These are phyloP conservation scores for Ooceraea biroi DNA, from an alignment of 1,140 invertebrate species.

Conservation along the genomic window DNA sequence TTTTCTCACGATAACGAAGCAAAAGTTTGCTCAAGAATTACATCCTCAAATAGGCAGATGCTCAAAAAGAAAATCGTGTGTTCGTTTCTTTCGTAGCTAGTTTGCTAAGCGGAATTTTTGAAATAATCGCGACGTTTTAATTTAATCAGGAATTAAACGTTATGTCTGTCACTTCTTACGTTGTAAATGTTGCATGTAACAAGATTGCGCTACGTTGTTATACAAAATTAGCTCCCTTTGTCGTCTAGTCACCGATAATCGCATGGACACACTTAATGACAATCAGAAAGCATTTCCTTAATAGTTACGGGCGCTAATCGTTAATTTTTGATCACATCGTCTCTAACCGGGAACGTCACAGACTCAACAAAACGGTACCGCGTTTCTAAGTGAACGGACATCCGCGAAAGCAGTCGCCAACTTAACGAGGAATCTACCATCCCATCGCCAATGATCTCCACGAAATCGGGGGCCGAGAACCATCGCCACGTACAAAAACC, in stretches of 20 bases:
- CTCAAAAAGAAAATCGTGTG: not conserved
- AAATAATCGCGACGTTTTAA: constrained; percentile 6
- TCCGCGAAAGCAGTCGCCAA: not conserved
- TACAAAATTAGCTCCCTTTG: not conserved
- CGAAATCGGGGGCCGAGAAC: constrained; percentile 27
- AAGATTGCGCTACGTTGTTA: constrained; percentile 3
- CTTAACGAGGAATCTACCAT: constrained; percentile 13
- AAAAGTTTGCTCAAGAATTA: not conserved
- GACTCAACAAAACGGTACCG: not conserved
- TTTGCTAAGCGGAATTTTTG: not conserved
- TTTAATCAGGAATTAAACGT: not conserved
- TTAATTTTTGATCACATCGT: not conserved
- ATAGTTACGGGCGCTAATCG: not conserved
- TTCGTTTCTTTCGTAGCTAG: not conserved
- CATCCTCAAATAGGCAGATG: not conserved
- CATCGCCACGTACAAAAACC: constrained; percentile 9
- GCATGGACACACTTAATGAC: not conserved
- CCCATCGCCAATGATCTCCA: not conserved
- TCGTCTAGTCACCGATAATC: not conserved
- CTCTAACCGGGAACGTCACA: not conserved
- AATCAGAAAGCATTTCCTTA: not conserved
- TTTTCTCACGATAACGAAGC: not conserved
- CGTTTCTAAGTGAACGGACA: not conserved
- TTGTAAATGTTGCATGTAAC: not conserved
- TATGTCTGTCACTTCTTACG: not conserved